Base-by-base conservation (phyloP, 2,888 invertebrate genomes). In the Carpatolechia fugitivella region DNA sequence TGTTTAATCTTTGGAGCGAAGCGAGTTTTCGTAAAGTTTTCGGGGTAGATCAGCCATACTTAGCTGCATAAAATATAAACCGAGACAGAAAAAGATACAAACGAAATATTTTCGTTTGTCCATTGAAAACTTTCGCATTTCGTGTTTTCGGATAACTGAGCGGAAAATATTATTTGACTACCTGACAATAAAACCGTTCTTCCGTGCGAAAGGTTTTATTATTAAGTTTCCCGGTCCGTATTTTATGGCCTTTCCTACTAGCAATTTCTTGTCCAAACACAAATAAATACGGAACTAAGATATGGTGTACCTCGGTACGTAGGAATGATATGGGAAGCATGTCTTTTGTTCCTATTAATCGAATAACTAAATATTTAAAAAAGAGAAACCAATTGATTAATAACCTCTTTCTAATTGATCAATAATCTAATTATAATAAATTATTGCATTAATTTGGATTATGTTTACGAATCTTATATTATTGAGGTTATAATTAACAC, bases 181-280 rank as follows among this genome's bases (percentile, higher is more conserved):
- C 44, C 44, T 44, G 44, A 44, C 44, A 44, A 44, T 44, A 44
- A 44, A 44, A 29, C 29, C 44, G 24, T 11, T 44, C 44, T 44
- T 44, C 44, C 44, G 44, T 44, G 29, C 13, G 44, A 44, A 44
- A 44, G 29, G 44, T 44, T 44, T 44, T 44, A 44, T 44, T 44
- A 44, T 44, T 44, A 44, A 44, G 44, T 44, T 44, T 44, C 29
- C 29, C 13, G 44, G 44, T 44, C n/a, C 20, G 44, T 44, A 44
- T 44, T 44, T 44, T 44, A 44, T 44, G 44, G 44, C 24, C 24
- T 24, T 24, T 18, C 49, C 18, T 20, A 33, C 14, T 20, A 33
- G 35, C 33, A 18, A 49, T 35, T 49, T 29, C 38, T 24, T 46
- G 13, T 38, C 29, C 14, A 14, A n/a, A 50, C 8, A 31, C 11